Conservation (phyloP, 2,113 vertebrate species). For the Fregetta grallaria region DNA sequence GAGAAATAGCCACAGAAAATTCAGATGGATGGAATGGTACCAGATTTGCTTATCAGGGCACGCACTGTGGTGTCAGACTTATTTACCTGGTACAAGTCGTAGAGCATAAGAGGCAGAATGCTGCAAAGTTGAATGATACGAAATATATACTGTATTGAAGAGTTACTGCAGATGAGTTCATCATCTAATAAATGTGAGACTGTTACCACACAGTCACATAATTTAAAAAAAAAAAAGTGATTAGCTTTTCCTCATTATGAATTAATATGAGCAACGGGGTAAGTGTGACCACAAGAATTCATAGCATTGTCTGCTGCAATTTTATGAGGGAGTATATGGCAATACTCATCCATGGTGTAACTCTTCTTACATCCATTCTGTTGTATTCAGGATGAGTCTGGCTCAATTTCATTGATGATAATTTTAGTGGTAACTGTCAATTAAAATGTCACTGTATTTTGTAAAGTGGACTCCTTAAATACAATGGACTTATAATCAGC, state of each 20-base stretch:
- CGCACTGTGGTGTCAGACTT: not conserved
- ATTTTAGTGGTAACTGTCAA: slow-evolving; percentile 25
- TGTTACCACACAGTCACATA: not conserved
- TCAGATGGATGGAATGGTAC: no score
- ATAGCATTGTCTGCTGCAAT: not conserved
- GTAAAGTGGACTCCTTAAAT: slow-evolving; percentile 6
- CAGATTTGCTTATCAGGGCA: not conserved
- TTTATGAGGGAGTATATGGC: not conserved
- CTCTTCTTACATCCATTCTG: not conserved
- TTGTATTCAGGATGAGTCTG: not conserved
- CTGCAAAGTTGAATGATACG: not conserved
- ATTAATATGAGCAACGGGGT: not conserved
- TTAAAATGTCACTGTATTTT: slow-evolving; percentile 13
- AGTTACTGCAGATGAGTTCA: not conserved
- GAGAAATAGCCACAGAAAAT: not conserved
- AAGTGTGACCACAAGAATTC: not conserved
- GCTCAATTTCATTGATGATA: not conserved
- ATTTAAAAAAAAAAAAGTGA: not conserved
- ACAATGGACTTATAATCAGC: slow-evolving; percentile 10
- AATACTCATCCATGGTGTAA: not conserved
- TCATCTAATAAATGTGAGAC: not conserved
- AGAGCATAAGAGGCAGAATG: not conserved
- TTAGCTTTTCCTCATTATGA: not conserved
- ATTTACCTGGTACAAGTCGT: not conserved
- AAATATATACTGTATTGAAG: not conserved